A percentile compares a stretch with the other conserved stretches of the same genome.
phyloP scores from a whole-genome alignment of 1,140 invertebrate genomes.

The Hyles vespertilio region DNA sequence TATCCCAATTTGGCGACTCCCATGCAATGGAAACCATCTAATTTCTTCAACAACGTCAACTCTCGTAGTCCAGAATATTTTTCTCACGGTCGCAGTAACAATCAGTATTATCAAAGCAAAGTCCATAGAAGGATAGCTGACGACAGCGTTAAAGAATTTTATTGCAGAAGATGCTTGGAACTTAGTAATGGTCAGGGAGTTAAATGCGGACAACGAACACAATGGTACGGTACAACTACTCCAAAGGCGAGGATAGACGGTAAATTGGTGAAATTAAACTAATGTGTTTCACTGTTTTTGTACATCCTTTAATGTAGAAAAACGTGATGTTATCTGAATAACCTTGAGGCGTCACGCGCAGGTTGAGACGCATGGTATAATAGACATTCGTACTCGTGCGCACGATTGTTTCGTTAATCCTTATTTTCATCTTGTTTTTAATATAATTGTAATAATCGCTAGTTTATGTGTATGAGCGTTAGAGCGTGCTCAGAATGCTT shows the following conservation, averaged over 20 bases:
- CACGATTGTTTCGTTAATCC: slow-evolving; percentile 10
- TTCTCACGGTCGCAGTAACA: slow-evolving; percentile 25
- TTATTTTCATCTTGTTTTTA: slow-evolving; percentile 1
- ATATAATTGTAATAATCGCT: no score
- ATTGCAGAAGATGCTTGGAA: slow-evolving; percentile 62
- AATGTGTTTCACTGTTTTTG: slow-evolving; percentile 47
- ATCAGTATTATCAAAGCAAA: slow-evolving; percentile 28
- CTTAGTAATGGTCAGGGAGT: slow-evolving; percentile 27
- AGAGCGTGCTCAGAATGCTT: no score
- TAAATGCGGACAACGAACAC: slow-evolving; percentile 36
- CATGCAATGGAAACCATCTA: slow-evolving; percentile 54
- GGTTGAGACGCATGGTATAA: slow-evolving; percentile 23
- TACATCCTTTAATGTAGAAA: slow-evolving; percentile 33
- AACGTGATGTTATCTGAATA: slow-evolving; percentile 43
- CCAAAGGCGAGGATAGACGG: slow-evolving; percentile 63
- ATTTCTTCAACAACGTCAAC: slow-evolving; percentile 59
- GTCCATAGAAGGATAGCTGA: slow-evolving; percentile 47
- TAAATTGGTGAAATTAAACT: slow-evolving; percentile 70
- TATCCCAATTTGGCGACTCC: slow-evolving; percentile 50
- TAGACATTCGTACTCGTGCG: slow-evolving; percentile 10
- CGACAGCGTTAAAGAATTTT: slow-evolving; percentile 57
- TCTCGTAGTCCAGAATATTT: slow-evolving; percentile 41
- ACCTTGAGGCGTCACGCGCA: slow-evolving; percentile 43
- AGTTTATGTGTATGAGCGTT: no score
- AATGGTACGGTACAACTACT: slow-evolving; percentile 48